Conservation (phyloP, 2,113 vertebrate species). For the Astur gentilis region DNA sequence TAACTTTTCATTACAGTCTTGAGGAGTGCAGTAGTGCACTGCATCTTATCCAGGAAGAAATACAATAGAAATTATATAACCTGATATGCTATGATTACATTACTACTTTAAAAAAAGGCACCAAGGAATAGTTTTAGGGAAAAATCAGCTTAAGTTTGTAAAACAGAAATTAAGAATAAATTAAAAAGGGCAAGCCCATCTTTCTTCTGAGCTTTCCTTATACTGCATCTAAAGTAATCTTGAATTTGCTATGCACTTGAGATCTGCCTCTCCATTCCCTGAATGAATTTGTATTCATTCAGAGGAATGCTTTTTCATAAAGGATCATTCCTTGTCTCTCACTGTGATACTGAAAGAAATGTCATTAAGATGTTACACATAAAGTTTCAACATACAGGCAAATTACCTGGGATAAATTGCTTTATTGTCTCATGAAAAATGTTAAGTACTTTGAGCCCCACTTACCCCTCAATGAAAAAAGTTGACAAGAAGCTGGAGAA, state of each 20-base stretch:
- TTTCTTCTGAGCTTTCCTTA: not conserved
- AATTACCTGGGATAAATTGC: not conserved
- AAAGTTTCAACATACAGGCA: not conserved
- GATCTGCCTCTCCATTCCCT: not conserved
- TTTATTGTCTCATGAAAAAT: not conserved
- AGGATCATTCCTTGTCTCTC: not conserved
- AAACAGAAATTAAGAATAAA: not conserved
- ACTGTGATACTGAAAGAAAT: not conserved
- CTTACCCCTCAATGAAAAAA: not conserved
- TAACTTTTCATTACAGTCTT: not conserved
- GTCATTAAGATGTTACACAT: not conserved
- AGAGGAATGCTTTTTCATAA: not conserved
- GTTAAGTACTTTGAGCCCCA: not conserved
- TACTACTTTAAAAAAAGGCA: not conserved
- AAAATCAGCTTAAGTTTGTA: not conserved
- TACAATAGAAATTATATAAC: not conserved
- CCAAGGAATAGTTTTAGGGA: not conserved
- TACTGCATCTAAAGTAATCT: not conserved
- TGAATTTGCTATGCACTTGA: not conserved
- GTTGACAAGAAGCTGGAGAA: not conserved
- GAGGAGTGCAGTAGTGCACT: not conserved
- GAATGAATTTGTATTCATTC: not conserved
- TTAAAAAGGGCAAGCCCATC: fast-evolving
- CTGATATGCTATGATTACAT: not conserved
- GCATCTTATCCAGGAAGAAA: not conserved